These are phyloP conservation scores for Hyles lineata DNA, from an alignment of 2,888 invertebrate genomes.

Conservation along the genomic window DNA sequence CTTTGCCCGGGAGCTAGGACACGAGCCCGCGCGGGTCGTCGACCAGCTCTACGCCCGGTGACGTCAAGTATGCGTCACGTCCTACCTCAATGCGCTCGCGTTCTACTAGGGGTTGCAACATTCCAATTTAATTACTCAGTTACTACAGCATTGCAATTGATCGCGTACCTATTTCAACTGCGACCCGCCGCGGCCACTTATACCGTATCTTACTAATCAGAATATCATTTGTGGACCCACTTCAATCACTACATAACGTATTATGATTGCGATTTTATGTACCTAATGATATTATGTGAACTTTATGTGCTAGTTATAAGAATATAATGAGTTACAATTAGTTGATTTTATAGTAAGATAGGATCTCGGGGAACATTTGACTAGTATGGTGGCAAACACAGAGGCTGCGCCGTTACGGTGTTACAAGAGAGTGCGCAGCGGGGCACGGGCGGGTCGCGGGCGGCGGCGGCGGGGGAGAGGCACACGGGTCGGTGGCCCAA, in stretches of 20 bases:
- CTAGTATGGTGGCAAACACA: constrained; percentile 8
- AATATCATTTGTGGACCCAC: neutral
- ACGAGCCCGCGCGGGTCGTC: constrained; percentile 68
- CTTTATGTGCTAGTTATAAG: too few relatives aligned
- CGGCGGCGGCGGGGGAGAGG: constrained; percentile 49
- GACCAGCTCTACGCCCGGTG: constrained; percentile 75
- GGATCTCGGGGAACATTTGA: neutral
- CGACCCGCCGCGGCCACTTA: neutral
- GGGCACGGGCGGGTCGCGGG: constrained; percentile 45
- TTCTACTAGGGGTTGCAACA: constrained; percentile 81
- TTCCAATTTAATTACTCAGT: constrained; percentile 57
- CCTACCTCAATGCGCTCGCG: constrained; percentile 86
- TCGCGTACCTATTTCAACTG: neutral
- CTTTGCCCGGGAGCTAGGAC: constrained; percentile 72
- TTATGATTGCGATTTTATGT: neutral
- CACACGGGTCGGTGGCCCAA: constrained; percentile 76
- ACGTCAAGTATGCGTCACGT: constrained; percentile 83
- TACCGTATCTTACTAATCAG: neutral
- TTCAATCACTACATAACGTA: neutral
- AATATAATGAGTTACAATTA: neutral
- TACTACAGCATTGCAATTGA: constrained; percentile 29
- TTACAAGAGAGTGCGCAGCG: constrained; percentile 43
- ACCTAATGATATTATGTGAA: too few relatives aligned
- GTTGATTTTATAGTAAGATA: neutral
- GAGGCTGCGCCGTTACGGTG: constrained; percentile 48